Evolutionary conservation across 2,888 invertebrate species (phyloP).

Genomic region (Chymomyza caudatula): DNA sequence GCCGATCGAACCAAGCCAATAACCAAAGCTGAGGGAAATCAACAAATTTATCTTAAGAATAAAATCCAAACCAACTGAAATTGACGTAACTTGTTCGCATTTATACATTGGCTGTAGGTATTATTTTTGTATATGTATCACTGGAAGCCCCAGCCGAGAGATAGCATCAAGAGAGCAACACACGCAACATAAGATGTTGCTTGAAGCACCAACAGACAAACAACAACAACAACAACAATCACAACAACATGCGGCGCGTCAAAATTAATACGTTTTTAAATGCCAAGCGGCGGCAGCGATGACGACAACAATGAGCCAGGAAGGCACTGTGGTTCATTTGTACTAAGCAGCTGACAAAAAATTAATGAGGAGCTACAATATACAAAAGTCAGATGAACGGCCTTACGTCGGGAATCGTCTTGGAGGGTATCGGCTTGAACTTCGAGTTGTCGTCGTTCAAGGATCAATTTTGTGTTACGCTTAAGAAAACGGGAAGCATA

Average conservation of each 20-base stretch:
- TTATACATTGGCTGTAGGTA: conserved; percentile 40
- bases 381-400: no score
- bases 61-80: conserved; percentile 36
- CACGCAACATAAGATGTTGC: conserved; percentile 37
- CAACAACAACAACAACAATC: conserved; percentile 23
- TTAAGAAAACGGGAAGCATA: no score
- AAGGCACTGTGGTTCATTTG: not conserved
- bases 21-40: not conserved
- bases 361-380: not conserved
- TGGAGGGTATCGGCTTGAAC: no score
- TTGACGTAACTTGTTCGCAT: conserved; percentile 72
- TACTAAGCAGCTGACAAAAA: not conserved
- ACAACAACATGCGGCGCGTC: conserved; percentile 6
- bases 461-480: no score
- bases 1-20: not conserved
- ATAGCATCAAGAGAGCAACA: conserved; percentile 17
- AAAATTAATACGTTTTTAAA: conserved; percentile 72
- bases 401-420: no score
- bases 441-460: no score
- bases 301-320: not conserved
- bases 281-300: conserved; percentile 56
- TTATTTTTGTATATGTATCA: not conserved
- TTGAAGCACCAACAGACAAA: conserved; percentile 5
- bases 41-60: conserved; percentile 7
- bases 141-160: not conserved